Percentiles rank a stretch among this genome's conserved stretches.
These are phyloP conservation scores for Diplazon laetatorius DNA, from an alignment of 2,888 invertebrate genomes.

Conservation along the genomic window DNA sequence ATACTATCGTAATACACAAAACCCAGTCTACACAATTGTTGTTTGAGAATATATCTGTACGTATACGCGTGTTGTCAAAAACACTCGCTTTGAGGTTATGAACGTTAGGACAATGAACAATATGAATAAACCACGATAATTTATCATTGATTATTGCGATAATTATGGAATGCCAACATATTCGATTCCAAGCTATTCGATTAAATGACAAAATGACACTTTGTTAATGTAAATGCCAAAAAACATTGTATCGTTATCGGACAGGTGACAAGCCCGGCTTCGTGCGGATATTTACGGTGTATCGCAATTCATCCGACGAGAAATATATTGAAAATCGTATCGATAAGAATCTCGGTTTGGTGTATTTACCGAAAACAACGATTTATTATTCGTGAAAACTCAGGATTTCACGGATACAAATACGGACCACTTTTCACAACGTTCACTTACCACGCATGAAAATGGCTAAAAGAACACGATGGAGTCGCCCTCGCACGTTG, in stretches of 20 bases:
- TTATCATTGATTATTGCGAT: background rate
- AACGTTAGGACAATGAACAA: slow-evolving; percentile 31
- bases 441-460: slow-evolving; percentile 75
- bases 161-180: background rate
- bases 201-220: background rate
- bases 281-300: slow-evolving; percentile 9
- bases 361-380: slow-evolving; percentile 63
- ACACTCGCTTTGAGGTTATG: slow-evolving; percentile 55
- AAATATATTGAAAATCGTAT: slow-evolving; percentile 69
- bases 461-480: slow-evolving; percentile 68
- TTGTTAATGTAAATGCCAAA: slow-evolving; percentile 15
- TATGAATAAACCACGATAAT: slow-evolving; percentile 3
- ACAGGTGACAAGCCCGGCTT: no score
- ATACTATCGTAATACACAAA: background rate
- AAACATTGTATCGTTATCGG: no score
- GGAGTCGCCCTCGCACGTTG: slow-evolving; percentile 32
- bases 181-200: background rate
- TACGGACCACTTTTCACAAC: slow-evolving; percentile 61
- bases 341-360: slow-evolving; percentile 45
- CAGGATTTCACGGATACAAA: slow-evolving; percentile 74
- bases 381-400: slow-evolving; percentile 54
- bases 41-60: background rate
- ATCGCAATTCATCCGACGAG: slow-evolving; percentile 22
- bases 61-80: background rate
- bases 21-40: background rate